A percentile compares a stretch with the other conserved stretches of the same genome.
Conservation (phyloP, 1,140 invertebrate genomes). For the Drosophila bocqueti region DNA sequence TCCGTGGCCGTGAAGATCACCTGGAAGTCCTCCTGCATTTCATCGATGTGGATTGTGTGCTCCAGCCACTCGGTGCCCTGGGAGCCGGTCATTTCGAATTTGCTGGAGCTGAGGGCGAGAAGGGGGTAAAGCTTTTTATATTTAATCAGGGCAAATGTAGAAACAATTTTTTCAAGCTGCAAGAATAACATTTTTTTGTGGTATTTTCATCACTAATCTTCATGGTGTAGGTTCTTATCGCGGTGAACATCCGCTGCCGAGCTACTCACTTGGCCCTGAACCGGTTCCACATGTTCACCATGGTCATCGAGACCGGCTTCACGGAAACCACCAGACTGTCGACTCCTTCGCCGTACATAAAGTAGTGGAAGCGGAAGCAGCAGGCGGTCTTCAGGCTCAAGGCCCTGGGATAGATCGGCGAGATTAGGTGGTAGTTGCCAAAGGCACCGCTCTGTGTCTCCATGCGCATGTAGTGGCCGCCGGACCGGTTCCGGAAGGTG, state of each 20-base stretch:
- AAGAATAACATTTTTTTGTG: not conserved
- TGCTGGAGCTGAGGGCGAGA: conserved; percentile 25
- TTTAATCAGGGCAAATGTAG: not conserved
- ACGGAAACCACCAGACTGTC: conserved; percentile 69
- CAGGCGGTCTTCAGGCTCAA: conserved; percentile 72
- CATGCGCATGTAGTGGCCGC: conserved; percentile 81
- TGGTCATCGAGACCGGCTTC: conserved; percentile 46
- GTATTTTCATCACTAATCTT: not conserved
- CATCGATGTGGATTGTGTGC: conserved; percentile 70
- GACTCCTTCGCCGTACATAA: conserved; percentile 77
- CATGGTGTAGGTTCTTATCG: conserved; percentile 4
- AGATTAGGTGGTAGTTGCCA: conserved; percentile 49
- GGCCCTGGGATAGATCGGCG: conserved; percentile 63
- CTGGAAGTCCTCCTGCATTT: conserved; percentile 72
- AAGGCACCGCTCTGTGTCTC: conserved; percentile 36
- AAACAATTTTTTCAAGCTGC: not conserved
- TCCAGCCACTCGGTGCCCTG: conserved; percentile 71
- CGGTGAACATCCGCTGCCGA: conserved; percentile 3
- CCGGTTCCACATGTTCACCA: conserved; percentile 45
- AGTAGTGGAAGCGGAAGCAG: conserved; percentile 78
- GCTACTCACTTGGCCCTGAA: conserved; percentile 41
- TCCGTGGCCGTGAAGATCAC: conserved; percentile 67
- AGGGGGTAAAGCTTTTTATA: too few species aligned
- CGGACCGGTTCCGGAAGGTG: conserved; percentile 46
- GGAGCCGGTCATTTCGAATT: conserved; percentile 48